These are phyloP conservation scores for Microctonus aethiopoides DNA, from an alignment of 2,888 invertebrate genomes.

Conservation along the genomic window DNA sequence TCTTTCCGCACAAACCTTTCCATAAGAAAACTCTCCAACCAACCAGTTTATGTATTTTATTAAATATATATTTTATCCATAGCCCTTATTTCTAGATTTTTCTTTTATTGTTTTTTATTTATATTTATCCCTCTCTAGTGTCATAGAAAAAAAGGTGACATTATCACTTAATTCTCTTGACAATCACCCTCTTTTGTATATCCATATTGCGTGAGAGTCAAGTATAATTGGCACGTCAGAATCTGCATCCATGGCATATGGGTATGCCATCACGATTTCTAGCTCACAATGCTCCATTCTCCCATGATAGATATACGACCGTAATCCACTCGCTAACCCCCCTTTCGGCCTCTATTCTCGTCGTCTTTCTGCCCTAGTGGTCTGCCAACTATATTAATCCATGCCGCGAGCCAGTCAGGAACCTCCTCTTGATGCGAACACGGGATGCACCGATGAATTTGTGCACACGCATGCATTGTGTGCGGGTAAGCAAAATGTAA, in stretches of 20 bases:
- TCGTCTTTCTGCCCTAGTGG: constrained; percentile 20
- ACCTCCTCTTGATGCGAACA: background rate
- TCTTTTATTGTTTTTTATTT: too few species aligned
- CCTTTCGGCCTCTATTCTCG: constrained; percentile 11
- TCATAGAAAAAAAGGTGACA: background rate
- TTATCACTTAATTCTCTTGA: background rate
- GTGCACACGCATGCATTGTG: constrained; percentile 15
- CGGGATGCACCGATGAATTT: constrained; percentile 3
- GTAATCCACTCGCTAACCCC: constrained; percentile 48
- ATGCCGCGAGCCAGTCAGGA: constrained; percentile 38
- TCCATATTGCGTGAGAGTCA: constrained; percentile 35
- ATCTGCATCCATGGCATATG: constrained; percentile 43
- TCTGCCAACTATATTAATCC: constrained; percentile 54
- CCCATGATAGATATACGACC: constrained; percentile 60
- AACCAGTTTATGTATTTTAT: constrained; percentile 21
- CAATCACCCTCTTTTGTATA: background rate
- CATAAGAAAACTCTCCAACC: constrained; percentile 18
- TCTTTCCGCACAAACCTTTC: constrained; percentile 10
- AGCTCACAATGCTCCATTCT: constrained; percentile 61
- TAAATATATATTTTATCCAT: constrained; percentile 15
- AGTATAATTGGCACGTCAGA: constrained; percentile 52
- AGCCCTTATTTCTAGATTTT: constrained; percentile 30
- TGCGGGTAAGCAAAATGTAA: background rate
- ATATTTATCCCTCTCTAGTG: background rate
- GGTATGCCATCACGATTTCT: constrained; percentile 59